phyloP scores from a whole-genome alignment of 2,113 vertebrate species.

The Pseudorectes ferrugineus region DNA sequence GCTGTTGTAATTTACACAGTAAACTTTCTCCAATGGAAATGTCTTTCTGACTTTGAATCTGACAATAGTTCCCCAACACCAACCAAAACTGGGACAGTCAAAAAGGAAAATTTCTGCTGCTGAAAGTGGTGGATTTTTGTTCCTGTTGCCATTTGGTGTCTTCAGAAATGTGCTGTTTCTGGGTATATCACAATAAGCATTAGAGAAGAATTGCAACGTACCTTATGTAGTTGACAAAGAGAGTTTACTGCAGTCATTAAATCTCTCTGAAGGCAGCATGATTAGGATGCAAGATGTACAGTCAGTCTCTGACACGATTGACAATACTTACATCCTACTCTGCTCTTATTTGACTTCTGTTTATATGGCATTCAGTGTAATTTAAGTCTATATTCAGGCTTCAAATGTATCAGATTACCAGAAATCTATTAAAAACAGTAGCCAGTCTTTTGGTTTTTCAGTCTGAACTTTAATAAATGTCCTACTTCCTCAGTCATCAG shows the following conservation, averaged over 20 bases:
- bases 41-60: background rate
- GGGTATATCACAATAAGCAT: background rate
- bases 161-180: background rate
- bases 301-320: background rate
- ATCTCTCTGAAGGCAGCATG: background rate
- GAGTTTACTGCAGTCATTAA: background rate
- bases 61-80: background rate
- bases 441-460: background rate
- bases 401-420: background rate
- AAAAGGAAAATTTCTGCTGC: background rate
- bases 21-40: background rate
- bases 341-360: background rate
- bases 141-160: background rate
- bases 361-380: background rate
- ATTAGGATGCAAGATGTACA: background rate
- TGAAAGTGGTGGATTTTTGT: background rate
- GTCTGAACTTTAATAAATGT: background rate
- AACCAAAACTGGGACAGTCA: background rate
- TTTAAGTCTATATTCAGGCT: background rate
- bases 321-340: background rate
- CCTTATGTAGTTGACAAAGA: background rate
- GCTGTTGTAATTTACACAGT: background rate
- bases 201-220: background rate
- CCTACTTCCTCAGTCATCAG: background rate
- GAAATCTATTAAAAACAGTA: background rate